Percentiles rank a stretch among this genome's conserved stretches.
Evolutionary conservation across 2,888 invertebrate genomes (phyloP).

Genomic region (Acanthosoma haemorrhoidale): DNA sequence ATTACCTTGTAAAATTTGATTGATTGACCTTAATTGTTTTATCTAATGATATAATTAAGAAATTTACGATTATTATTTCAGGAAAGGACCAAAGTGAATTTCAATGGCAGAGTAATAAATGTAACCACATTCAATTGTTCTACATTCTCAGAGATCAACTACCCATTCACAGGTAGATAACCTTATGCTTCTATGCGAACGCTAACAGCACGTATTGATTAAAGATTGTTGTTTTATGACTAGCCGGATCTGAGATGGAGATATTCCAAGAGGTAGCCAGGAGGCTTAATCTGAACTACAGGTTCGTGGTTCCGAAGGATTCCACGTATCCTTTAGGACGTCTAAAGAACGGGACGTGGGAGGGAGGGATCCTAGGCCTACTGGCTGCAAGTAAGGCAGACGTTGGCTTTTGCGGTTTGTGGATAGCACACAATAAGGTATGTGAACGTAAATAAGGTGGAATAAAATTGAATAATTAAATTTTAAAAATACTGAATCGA

Average conservation of each 20-base stretch:
- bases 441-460: too few species aligned
- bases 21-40: too few species aligned
- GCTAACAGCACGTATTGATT: background rate
- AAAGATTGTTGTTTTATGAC: background rate
- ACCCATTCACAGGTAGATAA: background rate
- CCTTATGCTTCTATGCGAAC: background rate
- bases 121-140: constrained; percentile 31
- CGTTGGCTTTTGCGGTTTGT: constrained; percentile 23
- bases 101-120: constrained; percentile 19
- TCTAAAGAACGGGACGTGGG: background rate
- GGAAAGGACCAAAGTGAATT: constrained; percentile 12
- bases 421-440: constrained; percentile 15
- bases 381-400: constrained; percentile 10
- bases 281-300: constrained; percentile 14
- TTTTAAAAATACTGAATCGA: too few species aligned
- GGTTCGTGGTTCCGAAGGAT: constrained; percentile 4
- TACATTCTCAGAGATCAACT: constrained; percentile 23
- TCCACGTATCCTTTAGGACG: background rate
- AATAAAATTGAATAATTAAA: too few species aligned
- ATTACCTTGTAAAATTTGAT: too few species aligned
- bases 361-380: background rate
- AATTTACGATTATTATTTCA: background rate
- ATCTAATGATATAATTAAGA: too few species aligned
- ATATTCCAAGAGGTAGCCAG: constrained; percentile 12
- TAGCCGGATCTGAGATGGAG: constrained; percentile 13